Evolutionary conservation across 64 coral and sea anemone genomes (phyloP).

Genomic region (Trachythela sp.): DNA sequence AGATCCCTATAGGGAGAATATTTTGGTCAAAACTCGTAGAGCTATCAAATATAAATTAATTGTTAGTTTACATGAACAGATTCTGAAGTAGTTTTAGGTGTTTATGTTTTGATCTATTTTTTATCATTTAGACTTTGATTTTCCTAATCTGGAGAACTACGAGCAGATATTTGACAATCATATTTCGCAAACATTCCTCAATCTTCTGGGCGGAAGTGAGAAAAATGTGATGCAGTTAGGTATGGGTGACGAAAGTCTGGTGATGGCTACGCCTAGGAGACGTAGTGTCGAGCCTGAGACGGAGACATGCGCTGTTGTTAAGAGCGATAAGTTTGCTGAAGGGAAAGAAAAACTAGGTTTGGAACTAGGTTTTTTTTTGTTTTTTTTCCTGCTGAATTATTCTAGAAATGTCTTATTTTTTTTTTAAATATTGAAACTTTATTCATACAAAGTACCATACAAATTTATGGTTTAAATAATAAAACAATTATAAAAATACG

Average conservation of each 20-base stretch:
- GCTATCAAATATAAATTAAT: too few relatives aligned
- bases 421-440: too few relatives aligned
- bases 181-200: background rate
- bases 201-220: background rate
- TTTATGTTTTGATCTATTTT: background rate
- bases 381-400: too few relatives aligned
- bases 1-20: too few relatives aligned
- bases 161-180: background rate
- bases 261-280: background rate
- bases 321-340: background rate
- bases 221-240: background rate
- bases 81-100: background rate
- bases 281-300: background rate
- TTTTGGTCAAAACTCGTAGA: too few relatives aligned
- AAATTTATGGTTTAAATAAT: too few relatives aligned
- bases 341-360: too few relatives aligned
- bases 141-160: background rate
- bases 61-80: background rate
- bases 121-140: background rate
- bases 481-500: too few relatives aligned
- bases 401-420: too few relatives aligned
- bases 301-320: background rate
- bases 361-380: too few relatives aligned
- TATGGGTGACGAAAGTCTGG: background rate
- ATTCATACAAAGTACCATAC: too few relatives aligned